Conservation (phyloP, 2,113 vertebrate species). For the Apteryx owenii region DNA sequence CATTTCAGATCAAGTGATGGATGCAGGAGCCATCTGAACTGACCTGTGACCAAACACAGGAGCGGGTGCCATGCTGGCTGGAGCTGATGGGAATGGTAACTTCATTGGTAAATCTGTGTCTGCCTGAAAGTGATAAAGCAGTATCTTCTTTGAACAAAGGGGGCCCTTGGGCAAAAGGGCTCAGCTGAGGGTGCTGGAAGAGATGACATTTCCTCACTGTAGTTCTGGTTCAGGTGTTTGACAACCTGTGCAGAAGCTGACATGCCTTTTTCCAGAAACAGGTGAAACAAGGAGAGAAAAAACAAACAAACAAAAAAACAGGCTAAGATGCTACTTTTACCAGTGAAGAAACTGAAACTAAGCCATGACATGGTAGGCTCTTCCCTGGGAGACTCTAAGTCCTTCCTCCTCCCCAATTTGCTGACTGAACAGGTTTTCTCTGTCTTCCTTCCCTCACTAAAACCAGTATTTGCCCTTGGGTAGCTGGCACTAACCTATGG, state of each 20-base stretch:
- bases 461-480: background rate
- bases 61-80: background rate
- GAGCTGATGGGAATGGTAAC: background rate
- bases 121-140: background rate
- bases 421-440: background rate
- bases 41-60: background rate
- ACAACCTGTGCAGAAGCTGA: rapidly evolving
- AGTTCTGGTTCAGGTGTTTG: background rate
- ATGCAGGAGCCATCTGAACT: background rate
- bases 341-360: background rate
- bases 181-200: background rate
- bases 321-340: background rate
- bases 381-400: background rate
- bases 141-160: background rate
- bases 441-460: background rate
- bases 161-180: background rate
- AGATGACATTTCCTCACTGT: background rate
- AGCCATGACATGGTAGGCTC: background rate
- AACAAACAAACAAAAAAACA: background rate
- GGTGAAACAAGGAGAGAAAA: background rate
- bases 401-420: background rate
- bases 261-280: background rate
- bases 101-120: background rate
- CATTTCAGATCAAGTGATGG: background rate
- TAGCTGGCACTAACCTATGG: background rate